Conservation (phyloP, 2,113 vertebrate genomes). For the Notarius lentiginosus region DNA sequence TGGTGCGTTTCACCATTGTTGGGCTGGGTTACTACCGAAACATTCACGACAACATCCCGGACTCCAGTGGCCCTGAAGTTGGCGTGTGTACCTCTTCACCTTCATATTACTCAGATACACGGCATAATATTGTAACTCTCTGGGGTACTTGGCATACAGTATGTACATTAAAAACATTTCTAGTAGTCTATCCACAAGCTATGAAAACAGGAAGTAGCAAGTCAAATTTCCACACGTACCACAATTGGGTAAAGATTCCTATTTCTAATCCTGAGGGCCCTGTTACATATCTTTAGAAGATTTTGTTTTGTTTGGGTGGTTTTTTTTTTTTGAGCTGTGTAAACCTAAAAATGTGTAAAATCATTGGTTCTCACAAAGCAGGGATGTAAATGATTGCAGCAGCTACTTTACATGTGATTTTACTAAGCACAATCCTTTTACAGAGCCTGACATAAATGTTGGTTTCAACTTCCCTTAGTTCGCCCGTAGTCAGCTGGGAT, state of each 20-base stretch:
- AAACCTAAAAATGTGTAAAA: neutral
- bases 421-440: neutral
- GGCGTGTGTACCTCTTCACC: conserved; percentile 70
- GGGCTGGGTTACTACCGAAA: conserved; percentile 86
- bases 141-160: neutral
- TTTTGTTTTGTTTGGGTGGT: neutral
- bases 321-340: neutral
- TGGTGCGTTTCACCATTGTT: conserved; percentile 84
- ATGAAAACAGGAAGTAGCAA: neutral
- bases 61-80: conserved; percentile 82
- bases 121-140: neutral
- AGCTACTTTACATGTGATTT: neutral
- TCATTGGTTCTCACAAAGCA: neutral
- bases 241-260: neutral
- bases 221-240: neutral
- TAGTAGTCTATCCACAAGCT: neutral
- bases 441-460: neutral
- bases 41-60: conserved; percentile 85
- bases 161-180: neutral
- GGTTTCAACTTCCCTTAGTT: neutral
- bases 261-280: neutral
- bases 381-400: neutral
- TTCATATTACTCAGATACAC: neutral
- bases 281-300: neutral
- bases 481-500: too few species aligned